Evolutionary conservation across 1,140 invertebrate genomes (phyloP).

Genomic region (Cydia amplana): DNA sequence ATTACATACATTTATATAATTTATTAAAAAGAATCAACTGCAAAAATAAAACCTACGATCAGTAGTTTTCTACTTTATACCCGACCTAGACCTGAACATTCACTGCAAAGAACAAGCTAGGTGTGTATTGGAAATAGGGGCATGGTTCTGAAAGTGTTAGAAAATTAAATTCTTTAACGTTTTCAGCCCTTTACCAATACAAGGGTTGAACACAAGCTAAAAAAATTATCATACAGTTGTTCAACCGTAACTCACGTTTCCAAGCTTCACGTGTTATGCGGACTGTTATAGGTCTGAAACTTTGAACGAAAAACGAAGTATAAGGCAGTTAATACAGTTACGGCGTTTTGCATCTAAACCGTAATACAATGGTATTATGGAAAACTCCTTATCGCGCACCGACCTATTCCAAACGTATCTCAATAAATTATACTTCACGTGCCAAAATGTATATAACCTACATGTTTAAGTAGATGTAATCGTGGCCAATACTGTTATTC

Average conservation of each 20-base stretch:
- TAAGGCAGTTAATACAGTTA: neutral
- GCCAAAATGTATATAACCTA: conserved; percentile 22
- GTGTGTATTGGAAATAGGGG: no score
- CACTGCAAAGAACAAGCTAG: no score
- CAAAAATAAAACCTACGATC: no score
- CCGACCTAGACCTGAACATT: no score
- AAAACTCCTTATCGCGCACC: conserved; percentile 25
- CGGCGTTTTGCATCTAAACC: neutral
- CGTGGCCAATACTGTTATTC: neutral
- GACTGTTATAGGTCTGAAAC: neutral
- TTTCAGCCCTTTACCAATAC: no score
- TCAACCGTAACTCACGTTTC: neutral
- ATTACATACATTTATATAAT: no score
- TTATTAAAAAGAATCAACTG: no score
- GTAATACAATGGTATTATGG: conserved; percentile 27
- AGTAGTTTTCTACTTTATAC: no score
- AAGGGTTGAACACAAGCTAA: neutral
- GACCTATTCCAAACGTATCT: conserved; percentile 26
- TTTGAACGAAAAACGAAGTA: neutral
- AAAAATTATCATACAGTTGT: neutral
- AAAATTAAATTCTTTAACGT: no score
- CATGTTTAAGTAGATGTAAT: neutral
- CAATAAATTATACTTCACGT: conserved; percentile 12
- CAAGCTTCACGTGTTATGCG: neutral
- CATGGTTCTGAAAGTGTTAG: no score